These are phyloP conservation scores for Neopipo cinnamomea DNA, from an alignment of 2,113 vertebrate genomes.

Conservation along the genomic window DNA sequence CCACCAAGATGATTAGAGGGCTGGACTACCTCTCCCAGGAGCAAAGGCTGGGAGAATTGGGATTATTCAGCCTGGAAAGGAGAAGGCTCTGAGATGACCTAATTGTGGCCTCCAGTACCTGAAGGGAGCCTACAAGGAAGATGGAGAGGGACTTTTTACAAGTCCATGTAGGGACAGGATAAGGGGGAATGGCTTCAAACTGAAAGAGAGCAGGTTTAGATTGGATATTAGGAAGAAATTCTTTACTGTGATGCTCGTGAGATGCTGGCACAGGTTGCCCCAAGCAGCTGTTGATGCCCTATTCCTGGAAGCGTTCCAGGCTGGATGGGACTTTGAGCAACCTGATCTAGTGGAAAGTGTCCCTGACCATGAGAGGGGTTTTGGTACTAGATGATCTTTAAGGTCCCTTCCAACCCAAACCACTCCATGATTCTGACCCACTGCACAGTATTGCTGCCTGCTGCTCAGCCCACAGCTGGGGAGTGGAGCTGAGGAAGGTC, in stretches of 20 bases:
- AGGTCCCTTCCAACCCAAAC: neutral
- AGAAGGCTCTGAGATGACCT: neutral
- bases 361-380: neutral
- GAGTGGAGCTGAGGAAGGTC: neutral
- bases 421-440: neutral
- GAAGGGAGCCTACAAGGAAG: neutral
- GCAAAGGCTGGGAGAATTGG: neutral
- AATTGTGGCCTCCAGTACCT: neutral
- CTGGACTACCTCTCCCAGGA: neutral
- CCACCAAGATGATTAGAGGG: neutral
- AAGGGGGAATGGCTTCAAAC: neutral
- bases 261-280: neutral
- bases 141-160: neutral
- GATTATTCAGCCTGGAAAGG: neutral
- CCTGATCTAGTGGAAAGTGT: neutral
- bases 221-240: neutral
- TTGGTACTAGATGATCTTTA: neutral
- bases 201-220: neutral
- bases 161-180: neutral
- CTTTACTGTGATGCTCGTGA: neutral
- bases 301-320: neutral
- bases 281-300: neutral
- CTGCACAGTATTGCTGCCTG: neutral
- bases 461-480: neutral
- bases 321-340: neutral